A percentile compares a stretch with the other conserved stretches of the same genome.
These are phyloP conservation scores for Lophotis ruficrista DNA, from an alignment of 2,113 vertebrate species.

Conservation along the genomic window DNA sequence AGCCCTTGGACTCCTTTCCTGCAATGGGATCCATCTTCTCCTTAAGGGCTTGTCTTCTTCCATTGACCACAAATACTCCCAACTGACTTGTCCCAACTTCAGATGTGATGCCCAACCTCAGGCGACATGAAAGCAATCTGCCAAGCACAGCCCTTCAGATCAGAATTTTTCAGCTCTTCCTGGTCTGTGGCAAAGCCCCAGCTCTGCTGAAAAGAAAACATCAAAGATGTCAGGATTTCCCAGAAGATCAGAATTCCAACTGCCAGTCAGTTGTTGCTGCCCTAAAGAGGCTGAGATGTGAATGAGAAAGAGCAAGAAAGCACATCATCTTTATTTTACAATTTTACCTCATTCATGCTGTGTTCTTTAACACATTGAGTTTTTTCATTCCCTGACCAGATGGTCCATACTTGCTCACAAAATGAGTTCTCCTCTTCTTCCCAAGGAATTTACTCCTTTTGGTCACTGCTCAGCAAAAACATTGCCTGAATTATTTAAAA, in stretches of 20 bases:
- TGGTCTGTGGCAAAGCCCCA: neutral
- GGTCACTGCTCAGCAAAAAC: neutral
- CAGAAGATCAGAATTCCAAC: neutral
- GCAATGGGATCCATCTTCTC: neutral
- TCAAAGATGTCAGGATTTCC: neutral
- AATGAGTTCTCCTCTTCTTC: neutral
- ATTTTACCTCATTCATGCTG: neutral
- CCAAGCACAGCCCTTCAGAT: neutral
- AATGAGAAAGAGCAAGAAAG: neutral
- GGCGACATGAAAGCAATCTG: neutral
- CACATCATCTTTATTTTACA: neutral
- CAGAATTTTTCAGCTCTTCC: neutral
- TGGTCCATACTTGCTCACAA: neutral
- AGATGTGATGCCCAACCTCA: neutral
- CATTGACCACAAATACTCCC: neutral
- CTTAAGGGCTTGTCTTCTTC: neutral
- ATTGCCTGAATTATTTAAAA: neutral
- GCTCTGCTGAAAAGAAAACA: neutral
- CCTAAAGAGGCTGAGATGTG: neutral
- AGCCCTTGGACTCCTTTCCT: neutral
- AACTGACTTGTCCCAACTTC: neutral
- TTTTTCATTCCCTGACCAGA: neutral
- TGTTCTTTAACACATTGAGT: fast-evolving
- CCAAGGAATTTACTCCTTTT: neutral
- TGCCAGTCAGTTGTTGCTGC: neutral